Base-by-base conservation (phyloP, 1,140 invertebrate species). In the Drosophila equinoxialis region DNA sequence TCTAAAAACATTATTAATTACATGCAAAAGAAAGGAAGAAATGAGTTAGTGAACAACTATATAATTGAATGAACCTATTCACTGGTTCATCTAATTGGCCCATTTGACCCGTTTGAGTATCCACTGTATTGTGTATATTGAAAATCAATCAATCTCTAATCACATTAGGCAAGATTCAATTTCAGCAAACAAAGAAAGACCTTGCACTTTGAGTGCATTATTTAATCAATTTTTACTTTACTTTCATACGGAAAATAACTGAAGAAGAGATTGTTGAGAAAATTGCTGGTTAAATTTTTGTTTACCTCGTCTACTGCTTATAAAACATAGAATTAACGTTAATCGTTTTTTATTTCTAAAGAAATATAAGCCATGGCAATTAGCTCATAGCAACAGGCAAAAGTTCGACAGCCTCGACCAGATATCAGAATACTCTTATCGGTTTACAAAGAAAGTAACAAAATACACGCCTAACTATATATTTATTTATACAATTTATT, bases 381-480 rank as follows among this genome's bases (percentile, higher is more conserved):
- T 39, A 39, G 14, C 33, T 37, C 57, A 59, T 59, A 59, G 57
- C 57, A 59, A 59, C 57, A 59, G 33, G 33, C 33, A n/a, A 6
- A 23, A 23, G 45, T 39, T 37, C 57, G 17, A 37, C 55, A 58
- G 35, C 30, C 57, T 17, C 57, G 35, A 6, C 33, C 10, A 39
- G 14, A 45, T 57, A 67, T 41, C 10, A 37, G 10, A 30, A 39
- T 3, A 35, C 45, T 33, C n/a, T 67, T 68, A 62, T 72, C 58
- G 26, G 10, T 7, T 41, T 51, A 42, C 54, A 55, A 55, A 54
- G 23, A 55, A 20, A 39, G 26, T 39, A n/a, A 59, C 13, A 20
- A 41, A 42, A 62, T 41, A 26, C 61, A 48, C 61, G 45, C 57
- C 33, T 59, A 35, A 3, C 11, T 13, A 11, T 7, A 39, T 30